Evolutionary conservation across 2,888 invertebrate species (phyloP).

Genomic region (Sipha maydis): DNA sequence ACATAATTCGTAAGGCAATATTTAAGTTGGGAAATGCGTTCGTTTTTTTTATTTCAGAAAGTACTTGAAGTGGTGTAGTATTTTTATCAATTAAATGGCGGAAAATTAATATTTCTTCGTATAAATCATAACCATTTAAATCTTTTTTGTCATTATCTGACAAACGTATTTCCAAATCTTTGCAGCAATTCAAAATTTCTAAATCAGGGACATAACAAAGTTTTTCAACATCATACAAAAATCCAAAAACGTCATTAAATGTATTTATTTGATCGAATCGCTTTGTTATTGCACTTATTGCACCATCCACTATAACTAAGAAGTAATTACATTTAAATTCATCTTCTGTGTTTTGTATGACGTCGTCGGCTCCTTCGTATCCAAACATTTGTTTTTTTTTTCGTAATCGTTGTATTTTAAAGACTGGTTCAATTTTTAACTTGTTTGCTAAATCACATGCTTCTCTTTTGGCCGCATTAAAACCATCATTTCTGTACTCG

Average conservation of each 20-base stretch:
- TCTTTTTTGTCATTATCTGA: too few relatives aligned
- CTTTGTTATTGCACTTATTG: slow-evolving; percentile 9
- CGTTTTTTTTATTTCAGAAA: slow-evolving; percentile 18
- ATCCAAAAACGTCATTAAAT: slow-evolving; percentile 22
- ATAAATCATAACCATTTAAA: slow-evolving; percentile 29
- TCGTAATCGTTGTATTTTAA: slow-evolving; percentile 30
- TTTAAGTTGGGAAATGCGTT: not conserved
- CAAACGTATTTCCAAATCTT: slow-evolving; percentile 11
- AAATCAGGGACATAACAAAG: not conserved
- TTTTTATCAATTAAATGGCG: slow-evolving; percentile 5
- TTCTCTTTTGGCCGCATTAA: slow-evolving; percentile 40
- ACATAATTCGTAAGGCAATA: slow-evolving; percentile 21
- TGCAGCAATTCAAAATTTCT: not conserved
- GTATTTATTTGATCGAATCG: slow-evolving; percentile 1
- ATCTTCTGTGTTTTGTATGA: slow-evolving; percentile 7
- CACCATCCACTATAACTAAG: not conserved
- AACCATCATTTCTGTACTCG: slow-evolving; percentile 46
- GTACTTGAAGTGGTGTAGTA: slow-evolving; percentile 3
- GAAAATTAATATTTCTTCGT: slow-evolving; percentile 12
- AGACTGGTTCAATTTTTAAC: slow-evolving; percentile 28
- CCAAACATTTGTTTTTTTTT: slow-evolving; percentile 45
- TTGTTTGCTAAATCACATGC: not conserved
- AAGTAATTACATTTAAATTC: too few relatives aligned
- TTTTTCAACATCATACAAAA: slow-evolving; percentile 12
- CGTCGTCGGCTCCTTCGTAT: slow-evolving; percentile 50